A percentile compares a stretch with the other conserved stretches of the same genome.
Evolutionary conservation across 2,113 vertebrate species (phyloP).

Genomic region (Pituophis catenifer): DNA sequence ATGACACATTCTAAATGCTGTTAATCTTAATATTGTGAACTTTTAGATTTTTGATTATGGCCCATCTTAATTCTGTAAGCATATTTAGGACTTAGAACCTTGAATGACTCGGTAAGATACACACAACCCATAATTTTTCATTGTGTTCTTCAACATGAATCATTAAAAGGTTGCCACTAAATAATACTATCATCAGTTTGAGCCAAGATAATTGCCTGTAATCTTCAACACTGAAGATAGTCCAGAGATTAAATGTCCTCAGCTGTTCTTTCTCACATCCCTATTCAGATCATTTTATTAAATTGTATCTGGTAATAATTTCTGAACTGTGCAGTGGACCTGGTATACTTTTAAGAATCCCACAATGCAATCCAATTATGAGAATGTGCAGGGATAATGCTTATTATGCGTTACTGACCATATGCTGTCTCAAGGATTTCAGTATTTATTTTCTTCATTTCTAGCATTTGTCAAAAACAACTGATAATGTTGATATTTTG

Average conservation of each 20-base stretch:
- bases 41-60: neutral
- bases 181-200: neutral
- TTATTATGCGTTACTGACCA: neutral
- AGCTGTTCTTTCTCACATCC: neutral
- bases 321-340: neutral
- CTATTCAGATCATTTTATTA: neutral
- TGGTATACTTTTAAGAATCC: neutral
- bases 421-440: neutral
- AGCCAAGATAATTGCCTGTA: neutral
- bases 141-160: neutral
- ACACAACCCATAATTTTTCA: neutral
- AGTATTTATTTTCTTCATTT: neutral
- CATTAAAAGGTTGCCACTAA: neutral
- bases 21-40: neutral
- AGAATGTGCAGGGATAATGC: neutral
- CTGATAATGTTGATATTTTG: neutral
- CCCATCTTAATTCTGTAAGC: neutral
- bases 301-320: neutral
- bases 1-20: neutral
- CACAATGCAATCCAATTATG: neutral
- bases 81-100: neutral
- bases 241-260: neutral
- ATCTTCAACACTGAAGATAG: neutral
- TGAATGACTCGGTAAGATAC: neutral
- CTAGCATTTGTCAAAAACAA: neutral